These are phyloP conservation scores for Palaemon carinicauda DNA, from an alignment of 1,140 invertebrate genomes.

Conservation along the genomic window DNA sequence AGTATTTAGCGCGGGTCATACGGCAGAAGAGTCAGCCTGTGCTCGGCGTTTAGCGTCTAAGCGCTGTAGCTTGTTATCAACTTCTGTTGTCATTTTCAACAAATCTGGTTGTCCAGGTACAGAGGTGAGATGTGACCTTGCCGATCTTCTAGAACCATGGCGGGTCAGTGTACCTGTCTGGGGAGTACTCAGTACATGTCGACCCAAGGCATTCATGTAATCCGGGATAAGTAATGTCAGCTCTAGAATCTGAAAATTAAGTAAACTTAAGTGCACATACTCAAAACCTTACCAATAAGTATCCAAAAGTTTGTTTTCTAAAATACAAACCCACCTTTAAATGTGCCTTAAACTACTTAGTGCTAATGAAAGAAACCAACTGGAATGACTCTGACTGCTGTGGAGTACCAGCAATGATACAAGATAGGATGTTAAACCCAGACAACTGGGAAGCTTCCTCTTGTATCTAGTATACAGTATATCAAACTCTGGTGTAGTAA, in stretches of 20 bases:
- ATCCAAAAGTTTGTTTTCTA: not conserved
- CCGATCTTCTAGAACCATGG: constrained; percentile 69
- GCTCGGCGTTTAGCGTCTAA: constrained; percentile 45
- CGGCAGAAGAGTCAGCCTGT: constrained; percentile 47
- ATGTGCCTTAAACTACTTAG: no score
- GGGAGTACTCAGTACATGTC: constrained; percentile 78
- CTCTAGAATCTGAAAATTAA: constrained; percentile 79
- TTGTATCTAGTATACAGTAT: no score
- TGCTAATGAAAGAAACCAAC: no score
- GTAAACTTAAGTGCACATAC: constrained; percentile 29
- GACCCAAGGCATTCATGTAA: constrained; percentile 90
- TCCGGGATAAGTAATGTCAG: constrained; percentile 92
- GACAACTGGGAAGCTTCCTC: no score
- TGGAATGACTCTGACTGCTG: no score
- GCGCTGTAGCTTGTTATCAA: constrained; percentile 52
- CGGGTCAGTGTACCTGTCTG: constrained; percentile 82
- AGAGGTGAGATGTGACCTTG: constrained; percentile 24
- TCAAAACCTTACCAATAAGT: no score
- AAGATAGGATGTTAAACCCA: no score
- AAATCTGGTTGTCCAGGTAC: constrained; percentile 53
- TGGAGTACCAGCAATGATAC: no score
- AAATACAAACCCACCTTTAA: no score
- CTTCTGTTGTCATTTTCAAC: constrained; percentile 57
- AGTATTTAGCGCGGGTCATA: constrained; percentile 46
- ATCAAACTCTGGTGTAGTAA: no score